phyloP scores from a whole-genome alignment of 92 coral and sea anemone genomes.

The Hydrozoanthus gracilis region DNA sequence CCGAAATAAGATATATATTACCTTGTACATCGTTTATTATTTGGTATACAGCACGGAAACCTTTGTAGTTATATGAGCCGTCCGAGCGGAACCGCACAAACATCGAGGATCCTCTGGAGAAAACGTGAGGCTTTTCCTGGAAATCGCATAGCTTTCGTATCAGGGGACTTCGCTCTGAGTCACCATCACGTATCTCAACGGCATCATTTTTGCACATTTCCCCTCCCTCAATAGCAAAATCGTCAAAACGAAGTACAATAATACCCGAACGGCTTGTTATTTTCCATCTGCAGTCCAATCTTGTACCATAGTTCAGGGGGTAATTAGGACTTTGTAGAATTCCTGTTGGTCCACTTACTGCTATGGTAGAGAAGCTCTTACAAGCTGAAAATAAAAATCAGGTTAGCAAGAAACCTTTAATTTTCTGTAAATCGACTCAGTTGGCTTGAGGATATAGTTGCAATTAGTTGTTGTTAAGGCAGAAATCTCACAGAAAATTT shows the following conservation, averaged over 20 bases:
- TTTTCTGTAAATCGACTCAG: too few species aligned
- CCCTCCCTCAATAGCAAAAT: not conserved
- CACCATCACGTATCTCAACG: conserved; percentile 10
- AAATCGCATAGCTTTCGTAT: not conserved
- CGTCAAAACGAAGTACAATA: not conserved
- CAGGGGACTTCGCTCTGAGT: not conserved
- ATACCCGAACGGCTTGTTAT: not conserved
- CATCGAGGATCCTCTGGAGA: not conserved
- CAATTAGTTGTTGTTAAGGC: too few species aligned
- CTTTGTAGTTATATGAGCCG: not conserved
- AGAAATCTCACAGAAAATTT: too few species aligned
- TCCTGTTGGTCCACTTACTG: not conserved
- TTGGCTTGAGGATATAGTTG: too few species aligned
- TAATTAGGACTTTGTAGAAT: conserved; percentile 19
- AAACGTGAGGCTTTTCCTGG: not conserved
- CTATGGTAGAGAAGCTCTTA: too few species aligned
- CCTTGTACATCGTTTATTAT: not conserved
- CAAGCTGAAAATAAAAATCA: too few species aligned
- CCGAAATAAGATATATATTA: not conserved
- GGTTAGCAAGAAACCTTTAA: too few species aligned
- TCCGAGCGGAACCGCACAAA: not conserved
- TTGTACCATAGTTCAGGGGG: not conserved
- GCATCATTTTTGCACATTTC: not conserved
- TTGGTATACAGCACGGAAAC: conserved; percentile 24
- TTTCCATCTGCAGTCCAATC: not conserved